Evolutionary conservation across 30 jellyfish, hydroid and myxozoan species (phyloP).

Genomic region (Aurelia sp.): DNA sequence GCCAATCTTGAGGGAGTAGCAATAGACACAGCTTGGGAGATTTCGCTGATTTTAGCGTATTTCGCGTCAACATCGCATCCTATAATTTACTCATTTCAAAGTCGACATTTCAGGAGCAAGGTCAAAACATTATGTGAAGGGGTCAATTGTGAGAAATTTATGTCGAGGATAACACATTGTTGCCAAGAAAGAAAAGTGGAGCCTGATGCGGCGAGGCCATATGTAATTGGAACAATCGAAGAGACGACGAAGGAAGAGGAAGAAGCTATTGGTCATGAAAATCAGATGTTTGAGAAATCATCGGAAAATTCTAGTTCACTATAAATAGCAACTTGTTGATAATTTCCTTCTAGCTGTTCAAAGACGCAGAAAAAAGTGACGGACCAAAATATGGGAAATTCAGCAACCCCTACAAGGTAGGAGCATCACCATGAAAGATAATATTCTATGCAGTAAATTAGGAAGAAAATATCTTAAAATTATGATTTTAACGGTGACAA

Average conservation of each 20-base stretch:
- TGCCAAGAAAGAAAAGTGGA: slow-evolving; percentile 17
- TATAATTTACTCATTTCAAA: slow-evolving; percentile 44
- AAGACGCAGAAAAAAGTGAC: too few species aligned
- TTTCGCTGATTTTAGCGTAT: slow-evolving; percentile 33
- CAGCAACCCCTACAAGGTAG: background rate
- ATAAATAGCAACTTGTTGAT: too few species aligned
- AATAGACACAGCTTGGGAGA: slow-evolving; percentile 21
- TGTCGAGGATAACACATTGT: background rate
- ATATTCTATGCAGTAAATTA: too few species aligned
- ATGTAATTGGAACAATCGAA: slow-evolving; percentile 4
- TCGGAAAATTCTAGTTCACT: background rate
- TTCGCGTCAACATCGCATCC: slow-evolving; percentile 71
- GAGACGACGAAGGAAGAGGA: background rate
- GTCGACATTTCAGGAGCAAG: slow-evolving; percentile 40
- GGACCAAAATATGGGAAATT: slow-evolving; percentile 4
- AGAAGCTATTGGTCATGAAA: background rate
- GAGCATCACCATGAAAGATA: too few species aligned
- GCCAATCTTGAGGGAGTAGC: slow-evolving; percentile 6
- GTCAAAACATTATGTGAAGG: background rate
- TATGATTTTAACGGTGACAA: too few species aligned
- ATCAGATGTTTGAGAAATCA: background rate
- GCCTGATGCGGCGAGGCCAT: slow-evolving; percentile 7
- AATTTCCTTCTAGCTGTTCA: too few species aligned
- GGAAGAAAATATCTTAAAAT: too few species aligned
- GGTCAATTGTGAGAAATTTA: background rate